These are phyloP conservation scores for Alethe diademata DNA, from an alignment of 2,113 vertebrate species.

Conservation along the genomic window DNA sequence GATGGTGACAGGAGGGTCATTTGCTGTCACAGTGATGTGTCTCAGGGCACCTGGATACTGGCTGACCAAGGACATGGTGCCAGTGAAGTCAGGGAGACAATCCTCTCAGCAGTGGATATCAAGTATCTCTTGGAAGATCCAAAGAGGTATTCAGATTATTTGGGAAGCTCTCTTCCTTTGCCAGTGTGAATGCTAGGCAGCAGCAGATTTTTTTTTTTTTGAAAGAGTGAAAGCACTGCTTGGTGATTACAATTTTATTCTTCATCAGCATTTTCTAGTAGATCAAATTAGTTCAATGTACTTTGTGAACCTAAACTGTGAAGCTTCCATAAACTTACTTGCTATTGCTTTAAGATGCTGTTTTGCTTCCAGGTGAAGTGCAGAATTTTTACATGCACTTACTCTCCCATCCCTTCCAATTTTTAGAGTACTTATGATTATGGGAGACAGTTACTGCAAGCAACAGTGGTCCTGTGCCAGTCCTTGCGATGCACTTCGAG, in stretches of 20 bases:
- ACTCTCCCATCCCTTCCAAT: not conserved
- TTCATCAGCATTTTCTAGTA: not conserved
- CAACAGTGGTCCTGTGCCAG: conserved; percentile 95
- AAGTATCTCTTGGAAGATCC: not conserved
- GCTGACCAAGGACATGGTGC: not conserved
- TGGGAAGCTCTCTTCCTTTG: not conserved
- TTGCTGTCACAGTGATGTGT: not conserved
- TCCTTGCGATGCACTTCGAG: conserved; percentile 93
- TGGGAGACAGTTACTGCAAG: conserved; percentile 94
- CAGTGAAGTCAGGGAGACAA: not conserved
- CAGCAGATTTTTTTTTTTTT: not conserved
- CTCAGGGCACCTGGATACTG: not conserved
- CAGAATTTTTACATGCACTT: not conserved
- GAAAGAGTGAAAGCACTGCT: not conserved
- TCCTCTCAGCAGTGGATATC: not conserved
- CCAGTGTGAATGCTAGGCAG: fast-evolving
- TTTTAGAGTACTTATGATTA: conserved; percentile 96
- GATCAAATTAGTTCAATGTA: not conserved
- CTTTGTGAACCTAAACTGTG: not conserved
- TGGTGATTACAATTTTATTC: not conserved
- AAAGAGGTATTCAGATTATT: not conserved
- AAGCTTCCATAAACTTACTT: not conserved
- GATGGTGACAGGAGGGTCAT: not conserved
- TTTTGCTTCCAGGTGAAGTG: not conserved
- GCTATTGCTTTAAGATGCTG: not conserved